Evolutionary conservation across 2,113 vertebrate genomes (phyloP).

Genomic region (Craseonycteris thonglongyai): DNA sequence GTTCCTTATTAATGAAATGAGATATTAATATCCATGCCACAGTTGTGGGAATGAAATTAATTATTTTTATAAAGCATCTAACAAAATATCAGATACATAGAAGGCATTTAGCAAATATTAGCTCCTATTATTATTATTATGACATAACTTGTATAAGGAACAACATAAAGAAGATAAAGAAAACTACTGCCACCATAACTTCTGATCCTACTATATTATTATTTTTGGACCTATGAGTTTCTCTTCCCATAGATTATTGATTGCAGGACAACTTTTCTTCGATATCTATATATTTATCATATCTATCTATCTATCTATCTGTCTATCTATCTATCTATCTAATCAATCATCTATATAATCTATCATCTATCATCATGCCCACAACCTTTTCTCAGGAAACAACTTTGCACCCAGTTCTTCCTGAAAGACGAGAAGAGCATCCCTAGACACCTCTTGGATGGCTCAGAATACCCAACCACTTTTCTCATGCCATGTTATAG

Average conservation of each 20-base stretch:
- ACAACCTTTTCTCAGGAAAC: background rate
- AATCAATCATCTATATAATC: background rate
- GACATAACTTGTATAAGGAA: background rate
- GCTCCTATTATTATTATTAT: background rate
- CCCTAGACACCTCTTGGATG: background rate
- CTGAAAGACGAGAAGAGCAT: background rate
- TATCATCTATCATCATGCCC: background rate
- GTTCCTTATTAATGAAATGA: background rate
- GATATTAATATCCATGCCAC: background rate
- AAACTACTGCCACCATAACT: background rate
- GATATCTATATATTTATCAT: background rate
- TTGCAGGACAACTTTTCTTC: background rate
- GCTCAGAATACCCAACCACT: background rate
- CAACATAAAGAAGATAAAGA: background rate
- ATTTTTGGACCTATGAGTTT: background rate
- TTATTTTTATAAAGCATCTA: background rate
- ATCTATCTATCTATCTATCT: background rate
- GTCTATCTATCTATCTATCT: background rate
- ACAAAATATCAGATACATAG: background rate
- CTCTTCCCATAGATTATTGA: background rate
- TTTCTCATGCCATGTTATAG: background rate
- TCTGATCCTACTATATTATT: background rate
- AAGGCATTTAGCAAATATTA: background rate
- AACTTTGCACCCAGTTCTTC: background rate
- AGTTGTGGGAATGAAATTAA: background rate